Evolutionary conservation across 2,888 invertebrate species (phyloP), one percentile per base, ranked within the genome.

Genomic region (Drosophila greeni): DNA sequence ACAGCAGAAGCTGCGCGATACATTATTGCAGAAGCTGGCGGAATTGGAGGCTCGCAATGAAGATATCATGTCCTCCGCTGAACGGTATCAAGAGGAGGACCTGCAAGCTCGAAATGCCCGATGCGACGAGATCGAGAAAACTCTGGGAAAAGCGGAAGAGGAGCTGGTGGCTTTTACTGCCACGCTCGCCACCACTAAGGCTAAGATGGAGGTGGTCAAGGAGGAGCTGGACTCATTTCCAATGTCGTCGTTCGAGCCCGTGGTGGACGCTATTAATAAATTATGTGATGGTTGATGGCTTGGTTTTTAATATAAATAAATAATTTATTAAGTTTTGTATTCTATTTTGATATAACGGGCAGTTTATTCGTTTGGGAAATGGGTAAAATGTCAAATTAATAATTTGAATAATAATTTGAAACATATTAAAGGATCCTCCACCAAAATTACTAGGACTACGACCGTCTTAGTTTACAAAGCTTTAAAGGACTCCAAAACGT

Each of bases 1-100:
- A 16, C 40, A 70, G 2, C 49, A 69, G 12, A 37, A 33, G 7
- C 6, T 52, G 3, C 45, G 62, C 12, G 20, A 16, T 9, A 3
- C 36, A 16, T 36, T 29, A 16, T 2, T 1, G 23, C 29, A 37
- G 29, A 18, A 37, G 3, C 26, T 42, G 2, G 47, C 70, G 2
- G 29, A 29, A 2, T 54, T 66, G 4, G 31, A 56, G 5, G 36
- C 59, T 2, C 39, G 70, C 14, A 79, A 75, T 43, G 74, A 81
- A 9, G 52, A 75, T 1, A 57, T 58, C 0, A 72, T 86, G 31
- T 29, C 45, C 6, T 26, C 55, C 5, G 76, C 73, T 16, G 86
- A 86, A 45, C 26, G 53, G 7, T 49, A 64, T 8, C 82, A 79
- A 12, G 24, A 62, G 18, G 42, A 66, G 16, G 57, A 48, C 7